Conservation (phyloP, 2,888 invertebrate genomes). For the Crematogaster levior region DNA sequence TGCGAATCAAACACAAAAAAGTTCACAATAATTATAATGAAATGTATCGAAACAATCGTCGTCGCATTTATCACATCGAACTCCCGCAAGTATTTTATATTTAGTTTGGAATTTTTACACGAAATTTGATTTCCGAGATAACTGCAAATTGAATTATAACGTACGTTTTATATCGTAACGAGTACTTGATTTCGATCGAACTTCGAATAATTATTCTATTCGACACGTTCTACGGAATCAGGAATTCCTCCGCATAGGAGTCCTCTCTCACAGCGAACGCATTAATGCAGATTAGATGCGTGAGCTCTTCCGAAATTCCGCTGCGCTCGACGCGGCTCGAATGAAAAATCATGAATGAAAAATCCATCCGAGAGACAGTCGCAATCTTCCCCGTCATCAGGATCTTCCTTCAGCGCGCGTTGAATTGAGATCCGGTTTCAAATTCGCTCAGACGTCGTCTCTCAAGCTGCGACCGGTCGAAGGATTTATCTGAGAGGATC, state of each 20-base stretch:
- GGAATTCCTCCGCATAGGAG: not conserved
- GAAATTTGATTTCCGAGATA: not conserved
- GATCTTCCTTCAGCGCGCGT: slow-evolving; percentile 29
- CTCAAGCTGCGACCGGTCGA: slow-evolving; percentile 1
- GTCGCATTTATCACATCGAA: not conserved
- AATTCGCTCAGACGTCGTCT: slow-evolving; percentile 29
- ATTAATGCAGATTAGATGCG: slow-evolving; percentile 54
- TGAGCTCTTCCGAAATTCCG: slow-evolving; percentile 47
- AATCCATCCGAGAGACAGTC: slow-evolving; percentile 41
- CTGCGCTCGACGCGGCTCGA: slow-evolving; percentile 11
- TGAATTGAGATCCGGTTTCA: slow-evolving; percentile 32
- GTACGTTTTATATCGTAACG: not conserved
- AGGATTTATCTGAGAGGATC: slow-evolving; percentile 44
- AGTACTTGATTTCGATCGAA: not conserved
- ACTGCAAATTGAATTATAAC: not conserved
- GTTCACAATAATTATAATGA: not conserved
- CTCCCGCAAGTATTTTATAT: not conserved
- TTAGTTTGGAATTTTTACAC: not conserved
- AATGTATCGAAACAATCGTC: not conserved
- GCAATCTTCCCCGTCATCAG: slow-evolving; percentile 45
- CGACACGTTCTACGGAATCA: not conserved
- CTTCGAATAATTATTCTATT: not conserved
- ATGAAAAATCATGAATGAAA: slow-evolving; percentile 53
- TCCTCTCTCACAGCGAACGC: slow-evolving; percentile 1
- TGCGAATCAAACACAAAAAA: not conserved